phyloP scores from a whole-genome alignment of 1,140 invertebrate genomes.

The Phymorhynchus buccinoides region DNA sequence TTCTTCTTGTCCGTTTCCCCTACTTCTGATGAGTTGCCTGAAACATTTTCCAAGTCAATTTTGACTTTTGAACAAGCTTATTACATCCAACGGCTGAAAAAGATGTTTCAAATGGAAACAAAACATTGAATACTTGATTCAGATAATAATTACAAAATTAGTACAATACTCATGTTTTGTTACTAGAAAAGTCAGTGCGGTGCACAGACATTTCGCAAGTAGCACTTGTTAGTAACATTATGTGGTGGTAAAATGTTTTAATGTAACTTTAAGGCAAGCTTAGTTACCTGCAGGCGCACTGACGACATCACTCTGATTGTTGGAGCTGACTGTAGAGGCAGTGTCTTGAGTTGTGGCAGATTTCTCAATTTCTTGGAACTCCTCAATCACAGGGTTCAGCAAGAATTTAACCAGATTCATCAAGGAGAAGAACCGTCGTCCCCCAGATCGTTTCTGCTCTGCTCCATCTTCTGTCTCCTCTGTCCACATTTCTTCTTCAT shows the following conservation, averaged over 20 bases:
- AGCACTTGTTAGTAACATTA: too few species aligned
- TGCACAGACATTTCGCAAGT: too few species aligned
- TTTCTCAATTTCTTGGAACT: slow-evolving; percentile 50
- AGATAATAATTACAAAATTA: too few species aligned
- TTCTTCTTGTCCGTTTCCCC: slow-evolving; percentile 53
- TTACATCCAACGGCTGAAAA: too few species aligned
- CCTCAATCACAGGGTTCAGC: slow-evolving; percentile 60
- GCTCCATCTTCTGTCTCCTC: slow-evolving; percentile 28
- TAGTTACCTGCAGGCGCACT: background rate
- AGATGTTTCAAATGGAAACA: too few species aligned
- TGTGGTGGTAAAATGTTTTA: too few species aligned
- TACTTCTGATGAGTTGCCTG: slow-evolving; percentile 20
- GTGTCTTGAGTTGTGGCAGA: background rate
- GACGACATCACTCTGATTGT: background rate
- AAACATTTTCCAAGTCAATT: background rate
- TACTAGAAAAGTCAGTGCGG: too few species aligned
- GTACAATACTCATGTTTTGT: too few species aligned
- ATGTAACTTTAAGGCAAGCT: too few species aligned
- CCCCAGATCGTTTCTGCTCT: slow-evolving; percentile 26
- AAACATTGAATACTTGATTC: too few species aligned
- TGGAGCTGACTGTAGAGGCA: background rate
- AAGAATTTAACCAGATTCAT: slow-evolving; percentile 54
- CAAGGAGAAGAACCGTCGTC: slow-evolving; percentile 49
- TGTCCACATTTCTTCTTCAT: slow-evolving; percentile 21
- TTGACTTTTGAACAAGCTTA: background rate